These are phyloP conservation scores for Nibea coibor DNA, from an alignment of 2,113 vertebrate genomes.

Conservation along the genomic window DNA sequence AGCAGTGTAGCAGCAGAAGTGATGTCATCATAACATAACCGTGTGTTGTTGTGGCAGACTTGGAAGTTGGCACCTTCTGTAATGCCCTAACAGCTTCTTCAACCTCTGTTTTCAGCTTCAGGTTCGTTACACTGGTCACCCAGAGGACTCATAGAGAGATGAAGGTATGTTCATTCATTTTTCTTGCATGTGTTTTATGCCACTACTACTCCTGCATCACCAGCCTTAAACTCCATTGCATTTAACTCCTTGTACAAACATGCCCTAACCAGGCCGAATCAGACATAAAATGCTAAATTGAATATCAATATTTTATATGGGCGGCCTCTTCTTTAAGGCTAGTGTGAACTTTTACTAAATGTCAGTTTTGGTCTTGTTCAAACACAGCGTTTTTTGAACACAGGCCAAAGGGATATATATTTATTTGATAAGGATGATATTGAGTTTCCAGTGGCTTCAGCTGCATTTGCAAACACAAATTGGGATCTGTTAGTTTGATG, in stretches of 20 bases:
- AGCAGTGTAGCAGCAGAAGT: slow-evolving; percentile 66
- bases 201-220: slow-evolving; percentile 19
- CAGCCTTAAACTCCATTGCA: neutral
- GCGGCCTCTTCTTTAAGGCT: neutral
- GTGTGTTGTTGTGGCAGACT: slow-evolving; percentile 63
- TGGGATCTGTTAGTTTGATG: slow-evolving; percentile 11
- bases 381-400: slow-evolving; percentile 22
- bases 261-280: neutral
- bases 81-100: slow-evolving; percentile 61
- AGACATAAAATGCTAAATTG: slow-evolving; percentile 19
- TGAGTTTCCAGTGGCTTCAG: slow-evolving; percentile 41
- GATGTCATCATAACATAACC: slow-evolving; percentile 78
- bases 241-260: slow-evolving; percentile 22
- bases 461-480: slow-evolving; percentile 43
- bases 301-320: slow-evolving; percentile 1
- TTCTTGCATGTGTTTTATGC: slow-evolving; percentile 10
- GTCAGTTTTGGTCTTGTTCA: slow-evolving; percentile 27
- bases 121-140: slow-evolving; percentile 71
- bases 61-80: slow-evolving; percentile 51
- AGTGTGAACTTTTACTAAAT: slow-evolving; percentile 26
- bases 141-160: slow-evolving; percentile 81
- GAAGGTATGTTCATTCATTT: slow-evolving; percentile 80
- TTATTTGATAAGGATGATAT: slow-evolving; percentile 36
- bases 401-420: slow-evolving; percentile 23
- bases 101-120: slow-evolving; percentile 69